Percentiles rank a stretch among this genome's conserved stretches.
Evolutionary conservation across 2,797 vertebrate genomes (phyloP).

Genomic region (Anguilla anguilla): DNA sequence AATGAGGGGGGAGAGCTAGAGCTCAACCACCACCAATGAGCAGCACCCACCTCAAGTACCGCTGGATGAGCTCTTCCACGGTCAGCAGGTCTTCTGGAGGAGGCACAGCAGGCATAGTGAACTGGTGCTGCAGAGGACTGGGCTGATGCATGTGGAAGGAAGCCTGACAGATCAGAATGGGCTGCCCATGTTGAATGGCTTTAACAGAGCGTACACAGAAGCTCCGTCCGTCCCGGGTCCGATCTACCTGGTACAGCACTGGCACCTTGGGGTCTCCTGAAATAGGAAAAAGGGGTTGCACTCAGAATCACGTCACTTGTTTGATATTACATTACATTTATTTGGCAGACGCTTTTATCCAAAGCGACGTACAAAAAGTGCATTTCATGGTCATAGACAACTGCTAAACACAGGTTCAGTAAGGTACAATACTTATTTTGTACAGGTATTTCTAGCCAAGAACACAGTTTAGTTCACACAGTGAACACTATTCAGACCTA

Average conservation of each 20-base stretch:
- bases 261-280: conserved; percentile 89
- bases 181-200: conserved; percentile 86
- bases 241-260: conserved; percentile 90
- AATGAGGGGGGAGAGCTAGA: too few species aligned
- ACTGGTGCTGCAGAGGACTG: conserved; percentile 87
- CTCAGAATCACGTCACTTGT: not conserved
- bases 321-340: too few species aligned
- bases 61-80: conserved; percentile 77
- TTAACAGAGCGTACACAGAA: conserved; percentile 89
- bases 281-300: not conserved
- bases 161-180: conserved; percentile 88
- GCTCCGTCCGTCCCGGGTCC: conserved; percentile 85
- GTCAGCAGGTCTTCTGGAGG: conserved; percentile 82
- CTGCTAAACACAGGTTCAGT: too few species aligned
- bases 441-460: too few species aligned
- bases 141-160: conserved; percentile 86
- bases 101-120: conserved; percentile 84
- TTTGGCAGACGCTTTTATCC: too few species aligned
- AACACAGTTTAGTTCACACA: too few species aligned
- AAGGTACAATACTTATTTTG: too few species aligned
- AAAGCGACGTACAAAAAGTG: too few species aligned
- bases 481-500: too few species aligned
- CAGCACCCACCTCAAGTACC: conserved; percentile 72
- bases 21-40: not conserved
- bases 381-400: too few species aligned